These are phyloP conservation scores for Takifugu rubripes DNA, from an alignment of 2,797 vertebrate species.

Conservation along the genomic window DNA sequence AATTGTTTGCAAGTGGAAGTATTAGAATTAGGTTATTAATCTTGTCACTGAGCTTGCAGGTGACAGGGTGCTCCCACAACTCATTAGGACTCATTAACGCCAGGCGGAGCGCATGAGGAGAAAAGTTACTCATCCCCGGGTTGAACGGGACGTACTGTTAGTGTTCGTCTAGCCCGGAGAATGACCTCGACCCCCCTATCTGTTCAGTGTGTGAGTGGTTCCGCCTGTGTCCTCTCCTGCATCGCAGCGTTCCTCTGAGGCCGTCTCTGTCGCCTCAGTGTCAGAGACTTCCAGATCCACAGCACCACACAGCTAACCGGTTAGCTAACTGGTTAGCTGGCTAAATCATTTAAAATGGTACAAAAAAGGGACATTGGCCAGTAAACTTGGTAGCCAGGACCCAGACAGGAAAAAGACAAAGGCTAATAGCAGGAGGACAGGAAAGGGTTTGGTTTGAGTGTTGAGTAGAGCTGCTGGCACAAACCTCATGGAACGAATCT, in stretches of 20 bases:
- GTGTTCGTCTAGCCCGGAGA: background rate
- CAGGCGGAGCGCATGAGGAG: slow-evolving; percentile 33
- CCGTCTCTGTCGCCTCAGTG: slow-evolving; percentile 3
- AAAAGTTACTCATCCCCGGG: slow-evolving; percentile 17
- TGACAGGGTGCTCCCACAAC: slow-evolving; percentile 34
- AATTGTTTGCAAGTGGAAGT: slow-evolving; percentile 49
- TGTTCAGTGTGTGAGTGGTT: no score
- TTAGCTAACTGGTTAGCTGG: no score
- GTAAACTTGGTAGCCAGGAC: no score
- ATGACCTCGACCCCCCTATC: background rate
- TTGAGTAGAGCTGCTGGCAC: no score
- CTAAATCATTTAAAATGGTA: no score
- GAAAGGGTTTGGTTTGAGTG: no score
- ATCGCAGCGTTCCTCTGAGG: slow-evolving; percentile 5
- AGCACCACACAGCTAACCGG: no score
- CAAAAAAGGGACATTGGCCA: no score
- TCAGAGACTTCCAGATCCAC: slow-evolving; percentile 6
- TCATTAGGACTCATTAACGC: slow-evolving; percentile 32
- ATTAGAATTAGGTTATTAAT: slow-evolving; percentile 65
- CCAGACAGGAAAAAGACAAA: no score
- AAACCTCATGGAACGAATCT: no score
- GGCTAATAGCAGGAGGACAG: no score
- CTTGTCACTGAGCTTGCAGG: slow-evolving; percentile 53
- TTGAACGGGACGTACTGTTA: background rate
- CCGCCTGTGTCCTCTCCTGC: slow-evolving; percentile 6